phyloP scores from a whole-genome alignment of 1,140 invertebrate genomes.

The Sinonovacula constricta region DNA sequence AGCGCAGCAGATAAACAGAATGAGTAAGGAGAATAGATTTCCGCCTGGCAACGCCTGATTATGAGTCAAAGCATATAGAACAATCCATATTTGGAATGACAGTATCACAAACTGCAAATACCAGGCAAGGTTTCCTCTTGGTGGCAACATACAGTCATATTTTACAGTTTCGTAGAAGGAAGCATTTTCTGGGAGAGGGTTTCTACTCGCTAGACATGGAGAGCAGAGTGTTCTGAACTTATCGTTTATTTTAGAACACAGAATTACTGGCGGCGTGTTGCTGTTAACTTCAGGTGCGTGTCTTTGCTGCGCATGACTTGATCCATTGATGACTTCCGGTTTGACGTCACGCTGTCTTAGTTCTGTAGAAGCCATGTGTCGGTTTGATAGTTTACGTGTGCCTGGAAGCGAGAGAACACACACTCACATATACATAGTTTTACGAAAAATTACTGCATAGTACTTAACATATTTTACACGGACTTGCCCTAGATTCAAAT shows the following conservation, averaged over 20 bases:
- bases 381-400: too few relatives aligned
- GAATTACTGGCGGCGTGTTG: neutral
- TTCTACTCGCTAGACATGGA: slow-evolving; percentile 57
- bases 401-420: too few relatives aligned
- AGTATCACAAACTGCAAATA: slow-evolving; percentile 59
- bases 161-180: slow-evolving; percentile 46
- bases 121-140: slow-evolving; percentile 66
- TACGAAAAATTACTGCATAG: too few relatives aligned
- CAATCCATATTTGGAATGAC: slow-evolving; percentile 85
- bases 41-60: slow-evolving; percentile 87
- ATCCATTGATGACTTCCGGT: neutral
- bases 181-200: slow-evolving; percentile 66
- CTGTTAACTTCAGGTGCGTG: neutral
- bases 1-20: slow-evolving; percentile 84
- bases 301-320: neutral
- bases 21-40: slow-evolving; percentile 86
- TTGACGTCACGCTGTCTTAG: slow-evolving; percentile 26
- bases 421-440: too few relatives aligned
- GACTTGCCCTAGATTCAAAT: too few relatives aligned
- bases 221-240: slow-evolving; percentile 23
- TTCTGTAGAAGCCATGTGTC: neutral
- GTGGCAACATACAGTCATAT: slow-evolving; percentile 68
- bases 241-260: slow-evolving; percentile 22
- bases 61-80: slow-evolving; percentile 86
- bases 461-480: too few relatives aligned